phyloP scores from a whole-genome alignment of 1,140 invertebrate genomes.

The Danaus plexippus region DNA sequence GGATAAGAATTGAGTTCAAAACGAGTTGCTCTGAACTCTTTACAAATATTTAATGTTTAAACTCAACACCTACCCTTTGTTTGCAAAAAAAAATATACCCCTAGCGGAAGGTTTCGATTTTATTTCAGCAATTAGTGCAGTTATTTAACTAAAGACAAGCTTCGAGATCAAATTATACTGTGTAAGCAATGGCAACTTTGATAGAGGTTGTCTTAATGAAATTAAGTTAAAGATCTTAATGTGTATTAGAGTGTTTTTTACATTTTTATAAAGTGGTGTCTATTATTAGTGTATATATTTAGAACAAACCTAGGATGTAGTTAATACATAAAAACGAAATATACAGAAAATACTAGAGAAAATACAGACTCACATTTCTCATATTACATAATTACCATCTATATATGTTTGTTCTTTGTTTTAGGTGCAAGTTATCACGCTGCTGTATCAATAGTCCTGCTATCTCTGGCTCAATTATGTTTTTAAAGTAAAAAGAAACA shows the following conservation, averaged over 20 bases:
- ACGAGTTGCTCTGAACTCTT: constrained; percentile 9
- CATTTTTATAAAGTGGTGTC: background rate
- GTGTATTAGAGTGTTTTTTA: background rate
- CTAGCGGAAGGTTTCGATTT: constrained; percentile 17
- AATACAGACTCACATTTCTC: no score
- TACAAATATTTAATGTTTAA: constrained; percentile 15
- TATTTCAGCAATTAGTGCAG: constrained; percentile 34
- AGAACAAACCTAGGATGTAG: no score
- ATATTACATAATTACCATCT: no score
- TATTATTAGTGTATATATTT: background rate
- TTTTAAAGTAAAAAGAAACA: no score
- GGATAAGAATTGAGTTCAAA: background rate
- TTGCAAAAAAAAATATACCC: constrained; percentile 10
- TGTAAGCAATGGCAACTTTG: constrained; percentile 4
- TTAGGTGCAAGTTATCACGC: constrained; percentile 36
- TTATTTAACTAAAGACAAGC: constrained; percentile 27
- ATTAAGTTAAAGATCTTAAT: constrained; percentile 7
- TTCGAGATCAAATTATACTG: constrained; percentile 13
- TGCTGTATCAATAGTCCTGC: constrained; percentile 27
- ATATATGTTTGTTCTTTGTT: constrained; percentile 27
- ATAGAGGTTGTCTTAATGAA: constrained; percentile 7
- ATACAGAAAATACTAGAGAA: no score
- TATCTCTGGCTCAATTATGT: constrained; percentile 32
- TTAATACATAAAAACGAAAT: no score
- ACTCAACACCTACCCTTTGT: constrained; percentile 15